Evolutionary conservation across 2,797 vertebrate species (phyloP).

Genomic region (Neopelma chrysocephalum): DNA sequence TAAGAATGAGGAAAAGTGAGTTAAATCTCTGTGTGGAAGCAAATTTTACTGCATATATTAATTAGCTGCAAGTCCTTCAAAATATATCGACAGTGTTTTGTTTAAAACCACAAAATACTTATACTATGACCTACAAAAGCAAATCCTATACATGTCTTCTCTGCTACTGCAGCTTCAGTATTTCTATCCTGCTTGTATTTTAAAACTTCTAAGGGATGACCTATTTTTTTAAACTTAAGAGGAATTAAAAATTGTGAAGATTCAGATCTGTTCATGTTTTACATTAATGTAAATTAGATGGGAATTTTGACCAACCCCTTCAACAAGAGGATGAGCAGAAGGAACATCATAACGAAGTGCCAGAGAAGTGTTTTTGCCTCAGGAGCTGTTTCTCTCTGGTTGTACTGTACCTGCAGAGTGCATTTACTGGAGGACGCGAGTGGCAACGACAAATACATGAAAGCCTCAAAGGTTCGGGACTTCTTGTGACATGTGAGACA

Average conservation of each 20-base stretch:
- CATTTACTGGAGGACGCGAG: constrained; percentile 94
- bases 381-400: background rate
- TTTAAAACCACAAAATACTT: background rate
- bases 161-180: background rate
- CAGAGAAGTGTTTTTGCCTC: background rate
- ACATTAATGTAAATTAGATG: background rate
- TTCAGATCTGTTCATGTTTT: background rate
- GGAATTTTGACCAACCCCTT: background rate
- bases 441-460: constrained; percentile 95
- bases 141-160: background rate
- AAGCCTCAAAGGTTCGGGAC: constrained; percentile 96
- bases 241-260: background rate
- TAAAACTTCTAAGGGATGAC: background rate
- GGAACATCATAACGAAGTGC: background rate
- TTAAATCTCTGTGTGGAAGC: background rate
- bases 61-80: background rate
- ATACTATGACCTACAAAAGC: background rate
- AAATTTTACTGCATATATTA: background rate
- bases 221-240: background rate
- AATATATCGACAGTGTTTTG: background rate
- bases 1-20: background rate
- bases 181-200: background rate
- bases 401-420: constrained; percentile 86
- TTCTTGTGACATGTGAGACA: constrained; percentile 94
- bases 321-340: background rate